A percentile compares a stretch with the other conserved stretches of the same genome.
Evolutionary conservation across 1,140 invertebrate species (phyloP).

Genomic region (Phenacoccus solenopsis): DNA sequence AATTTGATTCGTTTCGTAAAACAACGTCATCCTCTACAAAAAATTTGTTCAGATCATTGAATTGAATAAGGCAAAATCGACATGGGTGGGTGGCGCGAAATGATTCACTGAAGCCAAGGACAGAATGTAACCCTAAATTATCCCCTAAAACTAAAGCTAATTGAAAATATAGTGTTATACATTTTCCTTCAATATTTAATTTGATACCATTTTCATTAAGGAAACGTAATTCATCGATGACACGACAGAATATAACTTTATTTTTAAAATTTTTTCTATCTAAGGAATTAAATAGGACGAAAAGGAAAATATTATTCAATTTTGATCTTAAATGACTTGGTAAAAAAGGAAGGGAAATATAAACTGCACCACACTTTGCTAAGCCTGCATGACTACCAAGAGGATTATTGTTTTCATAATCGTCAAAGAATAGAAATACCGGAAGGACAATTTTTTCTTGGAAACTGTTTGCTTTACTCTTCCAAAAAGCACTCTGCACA

Average conservation of each 20-base stretch:
- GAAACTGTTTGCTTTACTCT: neutral
- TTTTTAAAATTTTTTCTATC: slow-evolving; percentile 22
- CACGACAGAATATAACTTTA: slow-evolving; percentile 17
- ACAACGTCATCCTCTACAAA: slow-evolving; percentile 11
- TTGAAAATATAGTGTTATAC: slow-evolving; percentile 17
- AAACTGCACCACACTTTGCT: slow-evolving; percentile 24
- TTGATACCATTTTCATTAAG: slow-evolving; percentile 4
- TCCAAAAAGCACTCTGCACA: slow-evolving; percentile 16
- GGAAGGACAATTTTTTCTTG: slow-evolving; percentile 19
- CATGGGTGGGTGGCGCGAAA: slow-evolving; percentile 24
- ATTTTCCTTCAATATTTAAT: neutral
- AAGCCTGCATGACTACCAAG: slow-evolving; percentile 22
- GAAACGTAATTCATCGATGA: neutral
- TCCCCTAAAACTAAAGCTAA: slow-evolving; percentile 23
- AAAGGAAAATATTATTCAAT: slow-evolving; percentile 26
- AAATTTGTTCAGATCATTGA: slow-evolving; percentile 11
- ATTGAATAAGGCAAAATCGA: slow-evolving; percentile 21
- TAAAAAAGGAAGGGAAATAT: slow-evolving; percentile 24
- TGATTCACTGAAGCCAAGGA: slow-evolving; percentile 24
- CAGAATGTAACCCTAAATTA: slow-evolving; percentile 25
- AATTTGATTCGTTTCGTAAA: slow-evolving; percentile 21
- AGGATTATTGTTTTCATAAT: slow-evolving; percentile 26
- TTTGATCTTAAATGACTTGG: slow-evolving; percentile 22
- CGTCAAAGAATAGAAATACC: slow-evolving; percentile 22
- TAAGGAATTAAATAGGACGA: slow-evolving; percentile 23